Evolutionary conservation across 2,888 invertebrate species (phyloP), one percentile per base, ranked within the genome.

Genomic region (Leptopilina drosophilae): DNA sequence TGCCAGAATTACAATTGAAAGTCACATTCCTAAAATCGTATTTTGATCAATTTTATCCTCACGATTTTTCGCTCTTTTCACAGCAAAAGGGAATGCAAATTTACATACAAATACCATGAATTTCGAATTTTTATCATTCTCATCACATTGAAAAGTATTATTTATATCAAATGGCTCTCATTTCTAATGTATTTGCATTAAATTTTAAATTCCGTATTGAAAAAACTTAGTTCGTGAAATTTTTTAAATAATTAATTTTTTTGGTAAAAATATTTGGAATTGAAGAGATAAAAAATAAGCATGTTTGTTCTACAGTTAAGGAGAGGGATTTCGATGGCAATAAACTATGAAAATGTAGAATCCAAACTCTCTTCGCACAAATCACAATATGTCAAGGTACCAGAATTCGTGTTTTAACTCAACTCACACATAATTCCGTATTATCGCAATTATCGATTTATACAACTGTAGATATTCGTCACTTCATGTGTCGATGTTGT

Each of bases 301-400:
- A 15, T 11, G 7, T 8, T n/a, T 8, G 8, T 15, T 62, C 3
- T 62, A 9, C 83, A 84, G 84, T 80, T 82, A 83, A 33, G 83
- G 83, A 82, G 85, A 87, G 86, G 85, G 87, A 88, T 88, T 88
- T 90, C 88, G 86, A 86, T 84, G 77, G 80, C 87, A 84, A 89
- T 90, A 90, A 89, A 90, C 89, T 89, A 89, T 87, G 84, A 85
- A 83, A 78, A 83, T 81, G 81, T 85, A 84, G 81, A 81, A 80
- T 73, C 75, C 67, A 83, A 64, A 64, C 84, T 80, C 82, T 49
- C 81, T 81, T 80, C 85, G 67, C 78, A 83, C 81, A 82, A 83
- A 83, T 83, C 82, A 82, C 78, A 26, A 56, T 53, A 66, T 76
- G 76, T 78, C 67, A 56, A 78, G 80, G 69, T 64, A 65, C 64